Base-by-base conservation (phyloP, 2,888 invertebrate genomes). In the Steinernema carpocapsae region DNA sequence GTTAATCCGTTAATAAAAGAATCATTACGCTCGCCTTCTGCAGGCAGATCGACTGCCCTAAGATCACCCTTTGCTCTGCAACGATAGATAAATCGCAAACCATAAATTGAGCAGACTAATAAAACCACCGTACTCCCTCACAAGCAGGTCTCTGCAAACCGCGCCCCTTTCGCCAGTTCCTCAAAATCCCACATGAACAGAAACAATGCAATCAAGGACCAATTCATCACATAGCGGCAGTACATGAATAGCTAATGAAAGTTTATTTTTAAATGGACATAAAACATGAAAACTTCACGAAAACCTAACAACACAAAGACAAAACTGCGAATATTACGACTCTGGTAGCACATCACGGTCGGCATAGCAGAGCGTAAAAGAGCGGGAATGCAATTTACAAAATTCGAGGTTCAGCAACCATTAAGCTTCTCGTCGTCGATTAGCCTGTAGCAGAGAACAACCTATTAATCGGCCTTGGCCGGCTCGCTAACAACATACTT, bases 401-500 rank as follows among this genome's bases (percentile, higher is more conserved):
- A 64, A 37, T 37, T 26, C 64, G 64, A 64, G 64, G 64, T 64
- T 64, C 64, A 64, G 64, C 64, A 64, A 29, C 64, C 64, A 64
- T 64, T 64, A 64, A 64, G 64, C 64, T 64, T 64, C 64, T 64
- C 64, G 64, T 64, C 64, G 64, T 64, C 64, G 64, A 64, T 64
- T 32, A 64, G 64, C 64, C 64, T 64, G 64, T 26, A 64, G 64
- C 64, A 64, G 64, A 64, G 64, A 32, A 56, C 56, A 64, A 64
- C 32, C 64, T 64, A 64, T 64, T 64, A 64, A 64, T 64, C 64
- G 64, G 64, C 64, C 64, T 64, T 64, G 32, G 19, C 32, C 64
- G 64, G 29, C 37, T 64, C 64, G 64, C 32, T 64, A 64, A 64
- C 37, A 37, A 37, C 64, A 64, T 64, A 64, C 64, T 64, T 64